Percentiles rank a stretch among this genome's conserved stretches.
phyloP scores from a whole-genome alignment of 2,888 invertebrate species.

The Tipula confusa region DNA sequence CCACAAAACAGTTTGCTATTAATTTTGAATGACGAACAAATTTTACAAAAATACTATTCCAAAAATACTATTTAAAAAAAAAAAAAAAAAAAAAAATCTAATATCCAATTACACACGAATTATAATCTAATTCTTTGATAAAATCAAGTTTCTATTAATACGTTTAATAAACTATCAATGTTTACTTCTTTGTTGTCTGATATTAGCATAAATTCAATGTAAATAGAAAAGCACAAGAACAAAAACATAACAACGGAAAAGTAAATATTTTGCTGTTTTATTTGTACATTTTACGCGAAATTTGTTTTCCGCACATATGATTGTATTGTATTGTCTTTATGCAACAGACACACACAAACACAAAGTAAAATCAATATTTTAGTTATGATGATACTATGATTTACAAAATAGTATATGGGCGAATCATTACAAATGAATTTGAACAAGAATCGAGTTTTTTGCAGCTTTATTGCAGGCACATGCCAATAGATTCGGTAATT shows the following conservation, averaged over 20 bases:
- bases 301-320: background rate
- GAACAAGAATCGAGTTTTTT: no score
- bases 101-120: background rate
- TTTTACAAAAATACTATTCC: no score
- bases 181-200: constrained; percentile 31
- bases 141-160: background rate
- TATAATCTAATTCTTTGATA: background rate
- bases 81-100: background rate
- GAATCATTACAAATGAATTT: no score
- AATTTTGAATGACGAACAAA: no score
- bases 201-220: constrained; percentile 31
- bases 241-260: background rate
- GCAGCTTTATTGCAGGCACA: no score
- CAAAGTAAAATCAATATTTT: background rate
- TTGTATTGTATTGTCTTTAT: background rate
- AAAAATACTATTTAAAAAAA: no score
- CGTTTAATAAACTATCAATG: background rate
- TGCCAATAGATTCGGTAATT: no score
- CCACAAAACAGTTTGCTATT: no score
- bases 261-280: background rate
- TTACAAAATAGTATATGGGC: no score
- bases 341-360: background rate
- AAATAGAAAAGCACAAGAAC: background rate
- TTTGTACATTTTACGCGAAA: background rate
- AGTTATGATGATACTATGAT: background rate